Base-by-base conservation (phyloP, 2,797 vertebrate genomes). In the Lepilemur ruficaudatus region DNA sequence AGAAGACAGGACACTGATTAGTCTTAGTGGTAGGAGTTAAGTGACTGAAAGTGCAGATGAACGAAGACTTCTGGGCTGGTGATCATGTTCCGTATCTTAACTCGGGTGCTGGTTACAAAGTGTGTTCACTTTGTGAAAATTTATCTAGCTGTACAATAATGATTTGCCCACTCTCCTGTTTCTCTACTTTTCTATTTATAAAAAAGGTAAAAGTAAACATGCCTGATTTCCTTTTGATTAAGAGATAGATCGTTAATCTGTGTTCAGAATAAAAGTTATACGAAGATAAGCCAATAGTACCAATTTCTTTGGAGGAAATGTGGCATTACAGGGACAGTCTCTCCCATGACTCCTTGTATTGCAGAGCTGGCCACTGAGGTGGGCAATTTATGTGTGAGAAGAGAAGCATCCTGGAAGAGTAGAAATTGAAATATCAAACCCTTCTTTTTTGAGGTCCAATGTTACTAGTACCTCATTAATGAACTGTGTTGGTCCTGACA, bases 271-370 rank as follows among this genome's bases (percentile, higher is more conserved):
- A 43, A 14, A 69, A 50, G 15, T 83, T 69, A 61, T 52, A 52
- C n/a, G 69, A 88, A 43, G 30, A 88, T 43, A 70, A 82, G 7
- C 38, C 76, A 67, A 59, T 7, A 79, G 23, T 90, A 80, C 38
- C 73, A 30, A 46, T 91, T 95, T 80, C 23, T 83, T 57, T 90
- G 73, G 32, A 73, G 38, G 20, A 93, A 90, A 90, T 80, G 50
- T n/a, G 25, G 15, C 75, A 2, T 84, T 73, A 41, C 38, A 85
- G 85, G 38, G 38, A 73, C 55, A 85, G 3, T 41, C 20, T 90
- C 32, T 41, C 63, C 63, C 25, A 28, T 48, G 35, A 78, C 30
- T 63, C 1, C n/a, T 41, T 79, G 38, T 55, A 25, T 72, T 72
- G 32, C 35, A 85, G 5, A 63, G 48, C 25, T 35, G 73, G 12